Evolutionary conservation across 2,797 vertebrate genomes (phyloP).

Genomic region (Pelodytes ibericus): DNA sequence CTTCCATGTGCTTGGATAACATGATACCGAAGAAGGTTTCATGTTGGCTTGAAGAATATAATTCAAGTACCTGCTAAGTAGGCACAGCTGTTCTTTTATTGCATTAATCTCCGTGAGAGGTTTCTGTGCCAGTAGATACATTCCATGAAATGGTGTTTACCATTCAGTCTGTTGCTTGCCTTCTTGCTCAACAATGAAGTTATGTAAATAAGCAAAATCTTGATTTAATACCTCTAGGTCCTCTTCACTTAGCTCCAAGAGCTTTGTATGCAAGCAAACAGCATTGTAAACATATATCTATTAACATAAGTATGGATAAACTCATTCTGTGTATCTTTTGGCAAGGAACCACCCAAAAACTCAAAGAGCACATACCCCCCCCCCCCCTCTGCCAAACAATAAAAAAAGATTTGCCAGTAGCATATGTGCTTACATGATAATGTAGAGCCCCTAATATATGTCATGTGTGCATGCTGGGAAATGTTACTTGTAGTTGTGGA

Average conservation of each 20-base stretch:
- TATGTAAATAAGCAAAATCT: background rate
- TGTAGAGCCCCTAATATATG: too few species aligned
- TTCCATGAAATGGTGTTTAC: background rate
- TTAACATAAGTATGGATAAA: background rate
- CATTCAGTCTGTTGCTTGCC: background rate
- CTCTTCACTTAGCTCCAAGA: background rate
- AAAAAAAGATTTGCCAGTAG: background rate
- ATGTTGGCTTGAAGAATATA: too few species aligned
- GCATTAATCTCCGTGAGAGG: constrained; percentile 10
- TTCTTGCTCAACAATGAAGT: background rate
- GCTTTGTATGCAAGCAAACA: too few species aligned
- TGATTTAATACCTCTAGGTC: too few species aligned
- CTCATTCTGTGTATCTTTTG: background rate
- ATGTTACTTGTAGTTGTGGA: too few species aligned
- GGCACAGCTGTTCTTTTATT: background rate
- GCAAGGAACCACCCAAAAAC: background rate
- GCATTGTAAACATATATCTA: background rate
- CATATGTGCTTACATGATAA: background rate
- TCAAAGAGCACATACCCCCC: background rate
- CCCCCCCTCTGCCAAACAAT: too few species aligned
- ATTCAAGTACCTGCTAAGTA: background rate
- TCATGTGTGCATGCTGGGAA: too few species aligned
- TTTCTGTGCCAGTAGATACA: background rate
- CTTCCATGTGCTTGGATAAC: too few species aligned
- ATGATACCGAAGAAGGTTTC: too few species aligned